Evolutionary conservation across 2,888 invertebrate genomes (phyloP).

Genomic region (Tinea pellionella): DNA sequence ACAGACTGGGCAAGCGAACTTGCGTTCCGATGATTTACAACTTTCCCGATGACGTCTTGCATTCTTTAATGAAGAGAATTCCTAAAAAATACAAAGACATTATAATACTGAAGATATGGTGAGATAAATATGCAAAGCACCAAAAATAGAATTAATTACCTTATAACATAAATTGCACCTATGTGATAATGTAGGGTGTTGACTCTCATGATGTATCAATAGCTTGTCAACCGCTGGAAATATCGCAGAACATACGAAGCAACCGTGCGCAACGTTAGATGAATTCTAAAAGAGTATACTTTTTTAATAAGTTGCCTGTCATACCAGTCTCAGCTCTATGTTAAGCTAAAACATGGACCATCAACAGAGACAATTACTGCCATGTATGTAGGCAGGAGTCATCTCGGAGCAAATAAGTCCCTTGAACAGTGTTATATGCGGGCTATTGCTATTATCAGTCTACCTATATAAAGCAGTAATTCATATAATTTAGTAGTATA

Average conservation of each 20-base stretch:
- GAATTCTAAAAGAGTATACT: no score
- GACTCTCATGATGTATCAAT: constrained; percentile 40
- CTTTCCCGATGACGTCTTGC: constrained; percentile 56
- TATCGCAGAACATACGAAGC: constrained; percentile 41
- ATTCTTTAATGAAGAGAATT: constrained; percentile 60
- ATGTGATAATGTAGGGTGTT: constrained; percentile 59
- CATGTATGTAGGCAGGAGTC: no score
- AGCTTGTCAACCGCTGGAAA: constrained; percentile 41
- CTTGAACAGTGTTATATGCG: no score
- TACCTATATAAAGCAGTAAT: no score
- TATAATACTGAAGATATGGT: background rate
- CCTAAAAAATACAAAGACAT: constrained; percentile 21
- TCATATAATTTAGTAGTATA: no score
- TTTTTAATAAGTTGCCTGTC: no score
- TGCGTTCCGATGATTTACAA: constrained; percentile 47
- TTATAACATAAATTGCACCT: constrained; percentile 65
- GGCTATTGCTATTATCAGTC: no score
- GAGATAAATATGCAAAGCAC: no score
- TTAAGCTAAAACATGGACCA: no score
- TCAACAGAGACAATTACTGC: no score
- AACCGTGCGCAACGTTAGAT: constrained; percentile 27
- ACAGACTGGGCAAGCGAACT: constrained; percentile 46
- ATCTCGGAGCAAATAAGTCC: no score
- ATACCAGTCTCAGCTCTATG: no score
- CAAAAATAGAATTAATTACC: constrained; percentile 25